Evolutionary conservation across 2,113 vertebrate species (phyloP).

Genomic region (Budorcas taxicolor): DNA sequence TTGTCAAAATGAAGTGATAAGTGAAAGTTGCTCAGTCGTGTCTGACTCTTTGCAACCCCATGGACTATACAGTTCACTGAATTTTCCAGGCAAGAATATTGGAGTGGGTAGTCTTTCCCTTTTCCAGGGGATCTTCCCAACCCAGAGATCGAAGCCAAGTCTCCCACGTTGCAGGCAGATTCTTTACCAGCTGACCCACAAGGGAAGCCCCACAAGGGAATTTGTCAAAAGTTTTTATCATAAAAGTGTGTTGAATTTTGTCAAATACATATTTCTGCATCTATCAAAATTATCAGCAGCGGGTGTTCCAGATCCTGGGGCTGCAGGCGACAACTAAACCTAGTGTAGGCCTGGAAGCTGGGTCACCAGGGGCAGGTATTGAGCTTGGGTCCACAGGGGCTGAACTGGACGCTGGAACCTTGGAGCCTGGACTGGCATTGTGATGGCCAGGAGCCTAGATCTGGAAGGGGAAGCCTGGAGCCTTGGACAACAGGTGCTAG

Average conservation of each 20-base stretch:
- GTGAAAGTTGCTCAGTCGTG: neutral
- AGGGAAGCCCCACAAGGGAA: neutral
- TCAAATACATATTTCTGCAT: neutral
- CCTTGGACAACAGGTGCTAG: neutral
- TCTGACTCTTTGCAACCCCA: neutral
- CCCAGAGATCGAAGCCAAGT: neutral
- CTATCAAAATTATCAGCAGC: neutral
- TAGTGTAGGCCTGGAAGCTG: neutral
- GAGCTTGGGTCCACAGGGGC: neutral
- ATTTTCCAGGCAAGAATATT: neutral
- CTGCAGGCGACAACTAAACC: neutral
- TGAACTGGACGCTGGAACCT: neutral
- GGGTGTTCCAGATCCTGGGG: neutral
- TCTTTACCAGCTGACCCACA: neutral
- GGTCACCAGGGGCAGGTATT: neutral
- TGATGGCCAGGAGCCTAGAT: neutral
- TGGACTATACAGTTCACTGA: neutral
- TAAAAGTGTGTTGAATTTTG: neutral
- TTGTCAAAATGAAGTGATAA: neutral
- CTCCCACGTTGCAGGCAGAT: neutral
- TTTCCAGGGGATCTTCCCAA: neutral
- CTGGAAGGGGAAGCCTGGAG: neutral
- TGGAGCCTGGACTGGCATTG: neutral
- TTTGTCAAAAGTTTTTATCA: neutral
- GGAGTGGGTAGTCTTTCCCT: neutral